Evolutionary conservation across 1,140 invertebrate species (phyloP).

Genomic region (Probaryconus sp.): DNA sequence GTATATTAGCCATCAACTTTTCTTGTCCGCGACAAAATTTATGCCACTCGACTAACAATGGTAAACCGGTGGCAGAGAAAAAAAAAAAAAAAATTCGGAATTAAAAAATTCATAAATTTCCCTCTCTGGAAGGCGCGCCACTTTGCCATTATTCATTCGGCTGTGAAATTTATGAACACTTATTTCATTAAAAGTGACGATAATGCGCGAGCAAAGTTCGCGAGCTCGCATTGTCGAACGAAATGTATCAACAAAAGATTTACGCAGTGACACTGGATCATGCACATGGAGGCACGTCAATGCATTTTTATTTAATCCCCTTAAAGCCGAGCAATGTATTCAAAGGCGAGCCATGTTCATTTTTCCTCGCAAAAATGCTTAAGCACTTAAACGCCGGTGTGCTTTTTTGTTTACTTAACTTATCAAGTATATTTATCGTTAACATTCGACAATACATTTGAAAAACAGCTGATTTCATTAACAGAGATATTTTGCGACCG

Average conservation of each 20-base stretch:
- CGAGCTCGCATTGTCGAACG: conserved; percentile 16
- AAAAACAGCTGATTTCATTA: no score
- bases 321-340: conserved; percentile 15
- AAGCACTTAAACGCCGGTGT: conserved; percentile 10
- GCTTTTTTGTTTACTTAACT: conserved; percentile 13
- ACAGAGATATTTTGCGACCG: no score
- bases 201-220: conserved; percentile 18
- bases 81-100: conserved; percentile 13
- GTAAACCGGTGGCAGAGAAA: no score
- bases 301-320: conserved; percentile 33
- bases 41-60: background rate
- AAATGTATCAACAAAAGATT: conserved; percentile 30
- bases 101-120: conserved; percentile 19
- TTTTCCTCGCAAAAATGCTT: conserved; percentile 22
- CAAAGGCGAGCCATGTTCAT: conserved; percentile 21
- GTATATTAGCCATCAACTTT: no score
- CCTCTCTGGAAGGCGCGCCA: conserved; percentile 14
- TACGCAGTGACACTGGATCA: conserved; percentile 10
- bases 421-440: conserved; percentile 36
- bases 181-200: conserved; percentile 41
- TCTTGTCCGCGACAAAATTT: conserved; percentile 2
- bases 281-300: conserved; percentile 24
- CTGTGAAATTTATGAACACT: conserved; percentile 35
- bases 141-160: conserved; percentile 29
- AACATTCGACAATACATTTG: no score